Base-by-base conservation (phyloP, 2,113 vertebrate genomes). In the Cnemophilus loriae region DNA sequence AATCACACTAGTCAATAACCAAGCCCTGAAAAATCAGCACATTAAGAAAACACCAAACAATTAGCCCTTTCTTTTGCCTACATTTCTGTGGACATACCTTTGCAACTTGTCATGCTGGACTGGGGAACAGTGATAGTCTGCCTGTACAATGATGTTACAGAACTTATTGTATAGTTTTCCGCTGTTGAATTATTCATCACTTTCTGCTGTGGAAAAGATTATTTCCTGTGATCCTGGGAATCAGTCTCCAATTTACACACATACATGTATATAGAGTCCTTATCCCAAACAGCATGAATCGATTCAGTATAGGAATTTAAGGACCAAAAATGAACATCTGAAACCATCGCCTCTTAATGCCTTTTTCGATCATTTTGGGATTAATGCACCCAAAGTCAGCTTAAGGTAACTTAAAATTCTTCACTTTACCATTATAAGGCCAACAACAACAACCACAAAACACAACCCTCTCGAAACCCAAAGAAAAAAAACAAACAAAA, bases 221-320 rank as follows among this genome's bases (percentile, higher is more conserved):
- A 28, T 9, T 50, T 96, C 75, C 24, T 47, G 22, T 78, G 35
- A 56, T 11, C 11, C 7, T 5, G 10, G 33, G 27, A 79, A 79
- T 74, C 41, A 28, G 11, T 85, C 82, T 60, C 46, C 57, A 26
- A n/a, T 28, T 65, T 52, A 42, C 50, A 46, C 15, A 55, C 0
- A 2, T 28, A 59, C 8, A 12, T 16, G 16, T 57, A 47, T 30
- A 35, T 6, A 24, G 12, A 67, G 7, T 50, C 33, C 9, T 68
- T 55, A 24, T 28, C 17, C 17, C 26, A 71, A 67, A 63, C 9
- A 57, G 13, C 0, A 0, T 19, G 10, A 73, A 47, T 42, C 3
- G 46, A 15, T 20, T 84, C 32, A 30, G 13, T 30, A 56, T 17
- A 63, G 39, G 10, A 86, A 50, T 2, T 64, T 41, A 59, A 3